Evolutionary conservation across 1,140 invertebrate species (phyloP).

Genomic region (Bemisia tabaci): DNA sequence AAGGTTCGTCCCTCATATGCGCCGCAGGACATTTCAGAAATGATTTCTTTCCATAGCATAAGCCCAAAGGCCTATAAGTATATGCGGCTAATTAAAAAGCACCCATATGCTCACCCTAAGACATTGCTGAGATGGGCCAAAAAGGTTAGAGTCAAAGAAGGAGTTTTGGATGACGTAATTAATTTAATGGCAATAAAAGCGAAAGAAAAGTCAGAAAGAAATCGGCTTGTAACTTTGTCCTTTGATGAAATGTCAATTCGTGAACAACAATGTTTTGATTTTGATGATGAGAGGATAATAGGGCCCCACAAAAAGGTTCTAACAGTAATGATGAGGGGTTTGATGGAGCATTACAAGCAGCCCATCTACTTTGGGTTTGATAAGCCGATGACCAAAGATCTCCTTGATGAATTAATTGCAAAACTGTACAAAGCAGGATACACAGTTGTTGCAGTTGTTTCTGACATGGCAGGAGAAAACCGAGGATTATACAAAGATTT

Average conservation of each 20-base stretch:
- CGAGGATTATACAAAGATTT: background rate
- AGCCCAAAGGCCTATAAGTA: background rate
- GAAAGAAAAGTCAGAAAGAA: background rate
- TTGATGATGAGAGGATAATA: background rate
- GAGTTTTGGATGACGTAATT: background rate
- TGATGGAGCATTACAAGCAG: constrained; percentile 1
- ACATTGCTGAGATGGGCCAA: background rate
- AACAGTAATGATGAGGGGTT: background rate
- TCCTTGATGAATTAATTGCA: background rate
- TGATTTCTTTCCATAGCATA: background rate
- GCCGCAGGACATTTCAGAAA: background rate
- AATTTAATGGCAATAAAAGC: background rate
- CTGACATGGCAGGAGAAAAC: background rate
- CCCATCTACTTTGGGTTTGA: constrained; percentile 2
- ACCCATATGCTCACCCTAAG: background rate
- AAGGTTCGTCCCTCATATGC: too few relatives aligned
- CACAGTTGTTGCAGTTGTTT: background rate
- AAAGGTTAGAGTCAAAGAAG: background rate
- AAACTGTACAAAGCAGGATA: background rate
- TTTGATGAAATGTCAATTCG: background rate
- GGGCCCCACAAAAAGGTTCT: background rate
- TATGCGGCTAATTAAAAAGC: background rate
- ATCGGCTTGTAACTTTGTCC: background rate
- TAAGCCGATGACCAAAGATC: background rate
- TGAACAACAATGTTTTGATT: background rate